phyloP scores from a whole-genome alignment of 1,140 invertebrate species.

The Pseudobourletiella spinata region DNA sequence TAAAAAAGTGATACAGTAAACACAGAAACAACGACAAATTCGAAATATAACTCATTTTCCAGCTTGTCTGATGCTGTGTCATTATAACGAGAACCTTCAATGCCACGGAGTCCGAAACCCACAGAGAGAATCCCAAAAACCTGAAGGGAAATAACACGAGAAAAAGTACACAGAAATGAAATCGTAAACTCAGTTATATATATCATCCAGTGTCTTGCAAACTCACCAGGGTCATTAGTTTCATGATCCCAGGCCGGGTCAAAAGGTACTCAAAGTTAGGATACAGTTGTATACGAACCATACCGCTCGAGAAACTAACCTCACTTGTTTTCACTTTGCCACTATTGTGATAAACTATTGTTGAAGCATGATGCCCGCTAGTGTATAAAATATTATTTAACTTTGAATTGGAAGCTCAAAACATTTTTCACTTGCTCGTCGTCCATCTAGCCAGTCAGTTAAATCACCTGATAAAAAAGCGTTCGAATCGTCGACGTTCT shows the following conservation, averaged over 20 bases:
- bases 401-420: too few relatives aligned
- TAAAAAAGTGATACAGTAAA: slow-evolving; percentile 15
- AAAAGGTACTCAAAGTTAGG: slow-evolving; percentile 17
- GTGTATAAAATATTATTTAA: too few relatives aligned
- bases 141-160: neutral
- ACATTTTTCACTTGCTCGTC: too few relatives aligned
- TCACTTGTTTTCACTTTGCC: too few relatives aligned
- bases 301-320: too few relatives aligned
- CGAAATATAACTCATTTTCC: slow-evolving; percentile 3
- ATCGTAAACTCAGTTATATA: too few relatives aligned
- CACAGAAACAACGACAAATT: neutral
- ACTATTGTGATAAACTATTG: too few relatives aligned
- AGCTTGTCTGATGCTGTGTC: neutral
- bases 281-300: too few relatives aligned
- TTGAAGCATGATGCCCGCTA: too few relatives aligned
- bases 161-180: neutral
- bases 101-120: neutral
- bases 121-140: slow-evolving; percentile 5
- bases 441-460: too few relatives aligned
- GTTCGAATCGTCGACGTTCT: too few relatives aligned
- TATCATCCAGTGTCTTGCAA: slow-evolving; percentile 8
- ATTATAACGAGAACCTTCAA: neutral
- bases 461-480: too few relatives aligned
- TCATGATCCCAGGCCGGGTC: slow-evolving; percentile 13
- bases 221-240: slow-evolving; percentile 17